Evolutionary conservation across 2,888 invertebrate genomes (phyloP), one percentile per base, ranked within the genome.

Genomic region (Saturnia japonica): DNA sequence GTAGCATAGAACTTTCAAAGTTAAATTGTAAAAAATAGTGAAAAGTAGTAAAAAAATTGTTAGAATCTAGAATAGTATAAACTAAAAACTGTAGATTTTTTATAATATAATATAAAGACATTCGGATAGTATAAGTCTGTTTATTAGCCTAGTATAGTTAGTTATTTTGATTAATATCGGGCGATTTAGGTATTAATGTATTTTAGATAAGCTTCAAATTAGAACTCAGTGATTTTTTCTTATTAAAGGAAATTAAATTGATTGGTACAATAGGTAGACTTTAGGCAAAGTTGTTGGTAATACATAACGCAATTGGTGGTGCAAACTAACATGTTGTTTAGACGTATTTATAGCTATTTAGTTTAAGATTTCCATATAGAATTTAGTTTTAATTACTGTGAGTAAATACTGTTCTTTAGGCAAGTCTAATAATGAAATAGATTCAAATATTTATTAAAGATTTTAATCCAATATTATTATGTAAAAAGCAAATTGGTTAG

Each of bases 271-370:
- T 82, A 85, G 77, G 86, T 88, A 89, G 87, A 76, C n/a, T 9
- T 34, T 64, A 64, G 64, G 64, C 64, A 64, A 40, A 34, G 64
- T 83, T 88, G 88, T 87, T 88, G 88, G 87, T 87, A 84, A 80
- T 82, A 81, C 54, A 78, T 76, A 79, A 86, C 81, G 78, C 45
- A 80, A 91, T 89, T 92, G 94, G 94, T 94, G 94, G 94, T 94
- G 94, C 94, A 93, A 94, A 91, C 92, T 93, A 83, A 75, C 76
- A 78, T 75, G 75, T 74, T 75, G 71, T 80, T 80, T 90, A 88
- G 88, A 80, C 83, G 84, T 85, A 85, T 85, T 86, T 84, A 85
- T 78, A 84, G 82, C 87, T 88, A 82, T 87, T 83, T 91, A 91
- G 87, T 78, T 83, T 93, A 91, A 91, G 90, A 85, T 81, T 78